Evolutionary conservation across 1,140 invertebrate species (phyloP), one percentile per base, ranked within the genome.

Genomic region (Zaprionus ornatus): DNA sequence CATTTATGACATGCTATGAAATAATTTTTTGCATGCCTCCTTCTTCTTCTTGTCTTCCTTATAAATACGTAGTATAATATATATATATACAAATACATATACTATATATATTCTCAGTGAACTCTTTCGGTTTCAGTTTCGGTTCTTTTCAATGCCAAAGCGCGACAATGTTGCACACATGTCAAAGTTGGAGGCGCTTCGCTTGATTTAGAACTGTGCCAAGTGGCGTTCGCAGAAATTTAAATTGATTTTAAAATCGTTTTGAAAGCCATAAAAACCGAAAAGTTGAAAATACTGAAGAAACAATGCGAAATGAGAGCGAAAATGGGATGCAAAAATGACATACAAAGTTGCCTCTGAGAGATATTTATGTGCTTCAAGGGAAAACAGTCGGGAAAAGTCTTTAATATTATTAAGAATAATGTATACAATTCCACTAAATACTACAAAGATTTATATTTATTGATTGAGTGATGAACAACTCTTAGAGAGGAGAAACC

Each of bases 1-100:
- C 85, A 85, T 88, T 88, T 88, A 88, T 90, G 85, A 85, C 84
- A 72, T 82, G 85, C 85, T 81, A 88, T 90, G 86, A 90, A 90
- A 90, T 75, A 74, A 85, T 75, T 75, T 78, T 70, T 45, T 56
- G 6, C 40, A 21, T 45, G 15, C 59, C 27, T 60, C 61, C 54
- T 4, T 25, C n/a, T 27, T 59, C n/a, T 15, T 10, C 45, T 42
- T 60, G n/a, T 50, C 50, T 71, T 60, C 76, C 76, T 72, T 82
- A 73, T 64, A 80, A 82, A 76, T 67, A 76, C 52, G 54, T 74
- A 48, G 40, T 64, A 66, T 66, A 45, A 17, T 48, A 45, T 66
- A 50, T 50, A 48, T 48, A 21, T 7, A 21, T 12, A 50, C 4
- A 17, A 1, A 50, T 48, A 10, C 21, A 21, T 50, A 21, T 50